Conservation (phyloP, 2,888 invertebrate genomes). For the Lasioglossum villosulum region DNA sequence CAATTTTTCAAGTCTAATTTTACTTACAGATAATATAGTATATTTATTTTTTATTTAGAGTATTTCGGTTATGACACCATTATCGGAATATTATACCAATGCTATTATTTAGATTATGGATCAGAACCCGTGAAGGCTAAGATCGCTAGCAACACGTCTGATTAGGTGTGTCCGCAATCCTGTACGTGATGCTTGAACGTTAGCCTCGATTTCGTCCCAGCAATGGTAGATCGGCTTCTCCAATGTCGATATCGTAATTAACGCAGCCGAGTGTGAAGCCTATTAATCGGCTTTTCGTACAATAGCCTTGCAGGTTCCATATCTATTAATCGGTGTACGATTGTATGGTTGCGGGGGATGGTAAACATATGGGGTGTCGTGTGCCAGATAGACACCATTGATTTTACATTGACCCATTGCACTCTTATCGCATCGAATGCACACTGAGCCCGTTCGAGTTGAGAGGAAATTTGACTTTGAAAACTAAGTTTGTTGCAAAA, state of each 20-base stretch:
- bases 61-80: neutral
- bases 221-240: conserved; percentile 26
- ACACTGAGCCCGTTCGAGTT: neutral
- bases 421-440: neutral
- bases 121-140: neutral
- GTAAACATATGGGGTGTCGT: neutral
- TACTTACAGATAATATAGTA: neutral
- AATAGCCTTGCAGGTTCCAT: conserved; percentile 28
- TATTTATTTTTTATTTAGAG: neutral
- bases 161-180: neutral
- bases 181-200: neutral
- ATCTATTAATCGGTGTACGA: conserved; percentile 41
- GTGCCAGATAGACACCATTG: neutral
- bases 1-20: neutral
- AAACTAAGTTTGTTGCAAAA: too few relatives aligned
- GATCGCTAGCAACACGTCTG: neutral
- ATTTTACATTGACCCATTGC: neutral
- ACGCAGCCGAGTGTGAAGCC: conserved; percentile 20
- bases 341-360: neutral
- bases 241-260: conserved; percentile 46
- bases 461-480: neutral
- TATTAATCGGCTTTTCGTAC: conserved; percentile 56
- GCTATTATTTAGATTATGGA: neutral
- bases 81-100: neutral
- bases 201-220: neutral